These are phyloP conservation scores for Scolopax rusticola DNA, from an alignment of 2,797 vertebrate species.

Conservation along the genomic window DNA sequence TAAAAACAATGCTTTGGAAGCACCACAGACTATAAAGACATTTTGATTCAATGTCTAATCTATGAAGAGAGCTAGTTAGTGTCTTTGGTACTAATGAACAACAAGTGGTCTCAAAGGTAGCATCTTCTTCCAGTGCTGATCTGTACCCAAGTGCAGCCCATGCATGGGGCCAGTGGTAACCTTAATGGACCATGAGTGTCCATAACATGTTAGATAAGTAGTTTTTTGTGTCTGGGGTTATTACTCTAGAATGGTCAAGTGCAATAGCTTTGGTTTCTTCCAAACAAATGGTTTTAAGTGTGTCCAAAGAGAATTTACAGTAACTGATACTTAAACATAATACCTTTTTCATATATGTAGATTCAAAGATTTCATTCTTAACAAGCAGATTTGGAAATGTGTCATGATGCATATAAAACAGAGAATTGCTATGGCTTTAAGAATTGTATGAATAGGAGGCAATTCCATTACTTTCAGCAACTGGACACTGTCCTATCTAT, in stretches of 20 bases:
- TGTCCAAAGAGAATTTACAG: background rate
- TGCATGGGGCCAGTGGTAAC: background rate
- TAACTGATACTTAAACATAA: background rate
- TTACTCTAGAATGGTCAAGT: background rate
- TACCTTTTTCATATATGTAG: background rate
- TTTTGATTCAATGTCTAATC: background rate
- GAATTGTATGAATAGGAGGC: rapidly evolving
- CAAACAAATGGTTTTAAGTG: background rate
- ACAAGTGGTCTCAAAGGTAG: background rate
- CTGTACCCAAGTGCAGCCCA: background rate
- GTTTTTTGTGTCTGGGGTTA: background rate
- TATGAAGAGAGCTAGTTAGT: background rate
- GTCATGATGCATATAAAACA: background rate
- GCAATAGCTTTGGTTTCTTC: background rate
- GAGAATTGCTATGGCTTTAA: background rate
- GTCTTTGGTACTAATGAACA: background rate
- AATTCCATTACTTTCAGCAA: background rate
- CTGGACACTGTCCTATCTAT: background rate
- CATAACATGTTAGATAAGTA: background rate
- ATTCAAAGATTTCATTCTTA: background rate
- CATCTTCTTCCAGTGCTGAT: background rate
- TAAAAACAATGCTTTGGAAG: background rate
- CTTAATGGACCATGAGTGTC: background rate
- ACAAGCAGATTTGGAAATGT: background rate
- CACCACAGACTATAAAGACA: background rate